These are phyloP conservation scores for Argyrosomus japonicus DNA, from an alignment of 2,113 vertebrate genomes.

Conservation along the genomic window DNA sequence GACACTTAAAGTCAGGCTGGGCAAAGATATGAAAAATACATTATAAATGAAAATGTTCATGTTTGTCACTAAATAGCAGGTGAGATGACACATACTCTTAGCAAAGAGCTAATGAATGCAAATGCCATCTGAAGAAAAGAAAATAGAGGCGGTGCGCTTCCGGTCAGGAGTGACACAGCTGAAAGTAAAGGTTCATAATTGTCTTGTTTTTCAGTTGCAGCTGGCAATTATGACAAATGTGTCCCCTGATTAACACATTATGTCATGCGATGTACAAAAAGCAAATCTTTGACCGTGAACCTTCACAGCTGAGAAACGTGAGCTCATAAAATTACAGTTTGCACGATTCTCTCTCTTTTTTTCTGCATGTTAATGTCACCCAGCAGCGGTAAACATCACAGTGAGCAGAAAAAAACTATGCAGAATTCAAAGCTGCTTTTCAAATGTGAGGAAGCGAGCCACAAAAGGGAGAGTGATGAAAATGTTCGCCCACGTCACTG, in stretches of 20 bases:
- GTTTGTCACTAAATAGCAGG: too few relatives aligned
- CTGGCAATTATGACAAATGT: slow-evolving; percentile 18
- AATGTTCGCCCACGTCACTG: slow-evolving; percentile 40
- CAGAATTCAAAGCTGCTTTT: slow-evolving; percentile 29
- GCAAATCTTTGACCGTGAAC: background rate
- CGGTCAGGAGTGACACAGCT: background rate
- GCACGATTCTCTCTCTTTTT: background rate
- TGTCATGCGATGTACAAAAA: background rate
- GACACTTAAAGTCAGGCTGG: too few relatives aligned
- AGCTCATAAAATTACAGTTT: background rate
- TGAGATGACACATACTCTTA: too few relatives aligned
- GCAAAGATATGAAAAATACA: too few relatives aligned
- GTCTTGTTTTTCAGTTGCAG: background rate
- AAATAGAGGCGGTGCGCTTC: background rate
- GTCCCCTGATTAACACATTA: background rate
- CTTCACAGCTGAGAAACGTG: background rate
- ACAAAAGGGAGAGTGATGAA: slow-evolving; percentile 49
- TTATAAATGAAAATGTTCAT: too few relatives aligned
- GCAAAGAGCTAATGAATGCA: background rate
- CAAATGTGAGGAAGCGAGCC: background rate
- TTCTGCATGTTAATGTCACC: background rate
- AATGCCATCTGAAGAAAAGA: background rate
- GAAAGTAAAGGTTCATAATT: background rate
- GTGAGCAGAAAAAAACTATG: background rate
- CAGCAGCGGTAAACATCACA: slow-evolving; percentile 2